These are phyloP conservation scores for Ceraclea dissimilis DNA, from an alignment of 2,888 invertebrate species.

Conservation along the genomic window DNA sequence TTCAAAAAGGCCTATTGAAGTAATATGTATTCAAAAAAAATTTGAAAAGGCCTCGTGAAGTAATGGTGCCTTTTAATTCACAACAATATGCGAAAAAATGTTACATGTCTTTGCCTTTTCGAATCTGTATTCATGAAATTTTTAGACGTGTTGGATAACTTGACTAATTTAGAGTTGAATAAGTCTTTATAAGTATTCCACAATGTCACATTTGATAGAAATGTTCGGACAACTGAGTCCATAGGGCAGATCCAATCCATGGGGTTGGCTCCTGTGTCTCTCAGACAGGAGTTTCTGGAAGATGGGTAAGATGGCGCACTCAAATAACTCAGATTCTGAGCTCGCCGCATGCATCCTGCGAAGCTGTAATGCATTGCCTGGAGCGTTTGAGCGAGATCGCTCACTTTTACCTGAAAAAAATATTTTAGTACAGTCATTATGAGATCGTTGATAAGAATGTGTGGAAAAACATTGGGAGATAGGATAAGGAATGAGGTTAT, in stretches of 20 bases:
- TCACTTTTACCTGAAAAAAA: background rate
- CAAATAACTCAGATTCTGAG: constrained; percentile 76
- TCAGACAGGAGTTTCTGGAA: constrained; percentile 87
- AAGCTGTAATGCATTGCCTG: constrained; percentile 2
- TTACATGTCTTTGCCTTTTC: too few species aligned
- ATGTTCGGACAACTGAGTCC: constrained; percentile 90
- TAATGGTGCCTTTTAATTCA: too few species aligned
- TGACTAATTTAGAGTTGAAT: too few species aligned
- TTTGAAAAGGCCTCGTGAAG: too few species aligned
- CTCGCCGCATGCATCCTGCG: constrained; percentile 62
- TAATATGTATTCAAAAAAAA: too few species aligned
- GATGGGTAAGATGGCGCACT: constrained; percentile 81
- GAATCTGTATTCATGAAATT: too few species aligned
- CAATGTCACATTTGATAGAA: constrained; percentile 92
- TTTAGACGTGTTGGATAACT: too few species aligned
- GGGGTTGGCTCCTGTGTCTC: constrained; percentile 63
- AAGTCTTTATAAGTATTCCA: constrained; percentile 72
- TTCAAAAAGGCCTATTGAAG: too few species aligned
- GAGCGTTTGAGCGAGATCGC: background rate
- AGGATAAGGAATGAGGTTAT: too few species aligned
- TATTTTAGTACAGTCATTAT: background rate
- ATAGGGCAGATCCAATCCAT: constrained; percentile 60
- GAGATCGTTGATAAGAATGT: too few species aligned
- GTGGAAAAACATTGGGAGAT: too few species aligned
- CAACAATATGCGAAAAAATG: too few species aligned